Conservation (phyloP, 2,888 invertebrate species). For the Tetragonula carbonaria region DNA sequence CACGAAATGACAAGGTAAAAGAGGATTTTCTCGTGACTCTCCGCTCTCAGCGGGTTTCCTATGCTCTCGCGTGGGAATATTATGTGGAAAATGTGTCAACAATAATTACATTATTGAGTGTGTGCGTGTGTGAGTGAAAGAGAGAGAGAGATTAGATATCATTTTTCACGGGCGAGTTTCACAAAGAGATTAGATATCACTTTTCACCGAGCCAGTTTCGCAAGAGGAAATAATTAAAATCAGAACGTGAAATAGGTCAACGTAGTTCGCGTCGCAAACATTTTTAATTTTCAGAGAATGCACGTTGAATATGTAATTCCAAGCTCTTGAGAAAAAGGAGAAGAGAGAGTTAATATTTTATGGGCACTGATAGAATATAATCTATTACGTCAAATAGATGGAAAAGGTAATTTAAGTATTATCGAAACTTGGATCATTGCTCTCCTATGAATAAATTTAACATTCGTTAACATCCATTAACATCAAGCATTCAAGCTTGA, state of each 20-base stretch:
- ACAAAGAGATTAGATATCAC: not conserved
- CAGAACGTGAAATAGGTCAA: not conserved
- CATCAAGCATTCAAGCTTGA: too few relatives aligned
- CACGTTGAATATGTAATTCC: not conserved
- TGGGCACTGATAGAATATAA: not conserved
- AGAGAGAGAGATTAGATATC: not conserved
- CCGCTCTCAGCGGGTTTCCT: not conserved
- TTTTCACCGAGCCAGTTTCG: too few relatives aligned
- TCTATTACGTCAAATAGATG: not conserved
- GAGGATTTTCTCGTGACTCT: not conserved
- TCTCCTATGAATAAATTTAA: too few relatives aligned
- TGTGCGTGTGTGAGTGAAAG: too few relatives aligned
- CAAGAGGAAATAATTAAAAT: not conserved
- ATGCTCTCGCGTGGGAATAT: not conserved
- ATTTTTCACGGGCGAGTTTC: not conserved
- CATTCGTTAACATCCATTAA: too few relatives aligned
- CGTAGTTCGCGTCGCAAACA: not conserved
- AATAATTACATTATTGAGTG: not conserved
- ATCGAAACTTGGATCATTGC: not conserved
- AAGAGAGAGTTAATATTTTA: not conserved
- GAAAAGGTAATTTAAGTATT: not conserved
- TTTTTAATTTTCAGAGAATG: too few relatives aligned
- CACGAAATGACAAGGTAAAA: slow-evolving; percentile 5
- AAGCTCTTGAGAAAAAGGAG: not conserved
- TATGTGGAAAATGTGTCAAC: not conserved